Evolutionary conservation across 23 tunicate species (phyloP).

Genomic region (Halocynthia aurantium): DNA sequence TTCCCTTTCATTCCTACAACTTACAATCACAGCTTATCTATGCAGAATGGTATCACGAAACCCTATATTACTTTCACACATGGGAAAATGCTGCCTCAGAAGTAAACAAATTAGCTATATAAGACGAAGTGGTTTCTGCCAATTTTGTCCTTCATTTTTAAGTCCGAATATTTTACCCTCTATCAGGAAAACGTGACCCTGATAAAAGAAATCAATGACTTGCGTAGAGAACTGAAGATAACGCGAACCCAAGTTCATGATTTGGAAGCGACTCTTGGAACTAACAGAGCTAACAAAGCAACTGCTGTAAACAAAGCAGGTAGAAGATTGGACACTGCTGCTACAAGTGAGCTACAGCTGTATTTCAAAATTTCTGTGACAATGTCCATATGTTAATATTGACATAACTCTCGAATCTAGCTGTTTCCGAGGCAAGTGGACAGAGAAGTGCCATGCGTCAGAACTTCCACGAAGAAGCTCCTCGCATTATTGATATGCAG

Average conservation of each 20-base stretch:
- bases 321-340: constrained; percentile 42
- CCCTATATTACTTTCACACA: no score
- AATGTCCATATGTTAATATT: background rate
- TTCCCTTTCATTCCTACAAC: no score
- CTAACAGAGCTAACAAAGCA: constrained; percentile 35
- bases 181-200: constrained; percentile 79
- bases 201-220: constrained; percentile 95
- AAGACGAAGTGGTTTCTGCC: no score
- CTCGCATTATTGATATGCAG: constrained; percentile 90
- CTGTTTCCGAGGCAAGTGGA: constrained; percentile 38
- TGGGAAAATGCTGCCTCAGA: no score
- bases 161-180: no score
- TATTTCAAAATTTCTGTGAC: background rate
- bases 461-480: constrained; percentile 66
- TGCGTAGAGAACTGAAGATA: constrained; percentile 82
- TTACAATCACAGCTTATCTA: no score
- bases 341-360: constrained; percentile 32
- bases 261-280: constrained; percentile 79
- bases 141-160: no score
- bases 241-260: constrained; percentile 69
- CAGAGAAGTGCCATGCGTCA: constrained; percentile 47
- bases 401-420: background rate
- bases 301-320: constrained; percentile 24
- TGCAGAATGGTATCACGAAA: no score
- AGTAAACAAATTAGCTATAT: no score